phyloP scores from a whole-genome alignment of 37 sponge, comb jelly and placozoan species.

The Bolinopsis microptera region DNA sequence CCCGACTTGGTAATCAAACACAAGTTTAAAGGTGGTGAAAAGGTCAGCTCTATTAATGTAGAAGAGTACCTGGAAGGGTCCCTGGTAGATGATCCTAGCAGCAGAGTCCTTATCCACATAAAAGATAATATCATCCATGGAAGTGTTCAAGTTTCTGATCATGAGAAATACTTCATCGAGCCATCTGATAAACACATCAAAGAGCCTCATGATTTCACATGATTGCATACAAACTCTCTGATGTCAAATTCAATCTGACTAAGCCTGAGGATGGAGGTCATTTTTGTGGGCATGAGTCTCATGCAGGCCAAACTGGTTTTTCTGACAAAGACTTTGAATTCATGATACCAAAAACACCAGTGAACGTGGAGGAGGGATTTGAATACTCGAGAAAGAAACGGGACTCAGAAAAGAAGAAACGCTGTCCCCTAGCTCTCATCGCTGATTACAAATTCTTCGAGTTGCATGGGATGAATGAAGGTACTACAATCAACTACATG shows the following conservation, averaged over 20 bases:
- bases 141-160: neutral
- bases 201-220: constrained; percentile 78
- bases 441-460: constrained; percentile 74
- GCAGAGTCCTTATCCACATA: constrained; percentile 30
- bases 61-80: constrained; percentile 31
- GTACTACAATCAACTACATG: constrained; percentile 62
- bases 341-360: neutral
- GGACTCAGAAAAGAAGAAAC: neutral
- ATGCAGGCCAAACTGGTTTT: neutral
- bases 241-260: constrained; percentile 69
- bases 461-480: constrained; percentile 31
- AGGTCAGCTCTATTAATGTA: neutral
- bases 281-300: constrained; percentile 10
- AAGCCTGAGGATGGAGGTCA: neutral
- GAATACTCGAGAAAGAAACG: constrained; percentile 1
- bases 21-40: neutral
- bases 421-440: constrained; percentile 71
- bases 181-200: constrained; percentile 71
- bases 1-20: constrained; percentile 23
- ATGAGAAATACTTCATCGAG: constrained; percentile 60
- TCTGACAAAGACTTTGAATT: constrained; percentile 3
- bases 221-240: constrained; percentile 74
- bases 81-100: constrained; percentile 2
- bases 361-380: neutral
- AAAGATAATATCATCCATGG: neutral